Evolutionary conservation across 1,140 invertebrate genomes (phyloP).

Genomic region (Holotrichia oblita): DNA sequence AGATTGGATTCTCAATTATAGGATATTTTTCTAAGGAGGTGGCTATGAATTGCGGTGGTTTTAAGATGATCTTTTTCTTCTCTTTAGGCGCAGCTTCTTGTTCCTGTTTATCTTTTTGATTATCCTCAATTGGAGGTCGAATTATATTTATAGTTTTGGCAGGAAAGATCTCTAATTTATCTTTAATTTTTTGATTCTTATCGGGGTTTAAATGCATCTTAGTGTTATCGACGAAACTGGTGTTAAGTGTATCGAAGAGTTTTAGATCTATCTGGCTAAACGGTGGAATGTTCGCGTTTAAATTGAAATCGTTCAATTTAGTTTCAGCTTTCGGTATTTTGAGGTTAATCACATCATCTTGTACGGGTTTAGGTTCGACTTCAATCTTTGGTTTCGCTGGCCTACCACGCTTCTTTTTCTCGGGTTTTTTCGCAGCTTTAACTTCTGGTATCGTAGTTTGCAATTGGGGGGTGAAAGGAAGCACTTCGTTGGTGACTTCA

Average conservation of each 20-base stretch:
- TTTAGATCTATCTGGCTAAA: conserved; percentile 16
- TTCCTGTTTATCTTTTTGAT: neutral
- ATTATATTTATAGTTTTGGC: neutral
- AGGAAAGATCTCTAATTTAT: neutral
- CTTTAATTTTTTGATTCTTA: neutral
- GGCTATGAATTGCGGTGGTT: conserved; percentile 13
- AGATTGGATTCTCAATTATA: neutral
- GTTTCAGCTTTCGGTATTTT: too few relatives aligned
- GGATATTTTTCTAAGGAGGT: neutral
- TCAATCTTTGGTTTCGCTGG: too few relatives aligned
- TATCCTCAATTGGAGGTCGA: neutral
- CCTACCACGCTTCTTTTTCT: too few relatives aligned
- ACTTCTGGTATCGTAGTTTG: too few relatives aligned
- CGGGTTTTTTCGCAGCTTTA: too few relatives aligned
- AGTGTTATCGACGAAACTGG: neutral
- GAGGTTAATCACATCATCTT: too few relatives aligned
- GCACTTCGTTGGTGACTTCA: too few relatives aligned
- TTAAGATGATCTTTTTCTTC: conserved; percentile 16
- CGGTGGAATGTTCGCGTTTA: neutral
- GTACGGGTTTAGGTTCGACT: too few relatives aligned
- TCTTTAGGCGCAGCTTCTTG: neutral
- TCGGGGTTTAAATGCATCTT: neutral
- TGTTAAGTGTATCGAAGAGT: conserved; percentile 8
- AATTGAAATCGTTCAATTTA: too few relatives aligned
- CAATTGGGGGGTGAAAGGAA: too few relatives aligned